Evolutionary conservation across 53 echinoderm and acorn worm genomes (phyloP), one percentile per base, ranked within the genome.

Genomic region (Holothuria scabra): DNA sequence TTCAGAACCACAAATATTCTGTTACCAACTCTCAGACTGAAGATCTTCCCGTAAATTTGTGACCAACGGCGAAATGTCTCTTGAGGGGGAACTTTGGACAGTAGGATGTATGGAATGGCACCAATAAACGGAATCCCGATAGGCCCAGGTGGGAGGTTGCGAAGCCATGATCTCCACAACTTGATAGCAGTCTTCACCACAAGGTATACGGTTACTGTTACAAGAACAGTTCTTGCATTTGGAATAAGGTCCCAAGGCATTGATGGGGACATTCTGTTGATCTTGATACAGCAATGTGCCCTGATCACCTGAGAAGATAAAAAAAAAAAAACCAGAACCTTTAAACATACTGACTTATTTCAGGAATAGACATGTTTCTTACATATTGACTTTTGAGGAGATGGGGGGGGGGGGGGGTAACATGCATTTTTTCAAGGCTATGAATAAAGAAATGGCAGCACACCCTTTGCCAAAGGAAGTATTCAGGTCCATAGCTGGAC

Each of bases 141-240:
- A 3, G 88, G 88, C 4, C 88, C 88, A 5, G 88, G 88, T 32
- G 88, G 88, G 24, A 88, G 84, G 79, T 84, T 88, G 48, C 62
- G 83, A 33, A 59, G 56, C 65, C 64, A 21, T 25, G 38, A 34
- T 16, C 26, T 61, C 82, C 62, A 81, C 63, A 64, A 81, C 38
- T 81, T 46, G 3, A 81, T 23, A 22, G 28, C 28, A 30, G 38
- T 23, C 20, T 63, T 63, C 4, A 18, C 63, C 63, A 81, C 2
- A 8, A 63, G 71, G 8, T 12, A 22, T 8, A 70, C 16, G 11
- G 32, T 21, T 70, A 33, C 32, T 12, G 14, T 29, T 26, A 12
- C 64, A 26, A 64, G 64, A 12, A 64, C 28, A 12, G 64, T 64
- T 5, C 64, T 22, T 12, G 25, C 64, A 26, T 64, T 30, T 64